Base-by-base conservation (phyloP, 2,888 invertebrate species). In the Liodrosophila aerea region DNA sequence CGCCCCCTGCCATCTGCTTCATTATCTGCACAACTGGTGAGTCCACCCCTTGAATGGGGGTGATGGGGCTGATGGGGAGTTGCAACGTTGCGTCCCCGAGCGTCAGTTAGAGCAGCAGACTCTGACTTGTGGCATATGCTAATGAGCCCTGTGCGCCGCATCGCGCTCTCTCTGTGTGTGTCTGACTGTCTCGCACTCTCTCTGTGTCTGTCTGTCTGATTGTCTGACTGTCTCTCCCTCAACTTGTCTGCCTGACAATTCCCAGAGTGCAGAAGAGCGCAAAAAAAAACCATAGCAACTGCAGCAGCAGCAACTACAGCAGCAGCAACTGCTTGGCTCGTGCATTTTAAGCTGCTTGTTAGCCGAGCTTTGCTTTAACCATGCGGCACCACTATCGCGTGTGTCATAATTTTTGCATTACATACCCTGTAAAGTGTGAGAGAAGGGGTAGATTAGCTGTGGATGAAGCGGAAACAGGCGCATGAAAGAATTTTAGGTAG, bases 61-160 rank as follows among this genome's bases (percentile, higher is more conserved):
- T n/a, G n/a, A n/a, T n/a, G n/a, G n/a, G n/a, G n/a, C n/a, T n/a
- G n/a, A n/a, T n/a, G n/a, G n/a, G n/a, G n/a, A n/a, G n/a, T n/a
- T n/a, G n/a, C n/a, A 0, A 7, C 31, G 64, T 43, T 67, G 39
- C 49, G 56, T 68, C 60, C 63, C 64, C 33, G 46, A 63, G 60
- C 64, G 56, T 60, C 65, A 64, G 60, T 57, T 58, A 73, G 67
- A 71, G 60, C 54, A 50, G 47, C 66, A 59, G 64, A 65, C 16
- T 64, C 76, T 73, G 73, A 78, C 76, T 77, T 82, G 64, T 76
- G 83, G 83, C 85, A 78, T 85, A 81, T 81, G 80, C 80, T 81
- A 81, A 81, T 85, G 83, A 85, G 80, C 61, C 57, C 76, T 61
- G 40, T 64, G 78, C 57, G 71, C 33, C 68, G 78, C 57, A 67